Percentiles rank a stretch among this genome's conserved stretches.
Evolutionary conservation across 1,140 invertebrate genomes (phyloP).

Genomic region (Trachymyrmex septentrionalis): DNA sequence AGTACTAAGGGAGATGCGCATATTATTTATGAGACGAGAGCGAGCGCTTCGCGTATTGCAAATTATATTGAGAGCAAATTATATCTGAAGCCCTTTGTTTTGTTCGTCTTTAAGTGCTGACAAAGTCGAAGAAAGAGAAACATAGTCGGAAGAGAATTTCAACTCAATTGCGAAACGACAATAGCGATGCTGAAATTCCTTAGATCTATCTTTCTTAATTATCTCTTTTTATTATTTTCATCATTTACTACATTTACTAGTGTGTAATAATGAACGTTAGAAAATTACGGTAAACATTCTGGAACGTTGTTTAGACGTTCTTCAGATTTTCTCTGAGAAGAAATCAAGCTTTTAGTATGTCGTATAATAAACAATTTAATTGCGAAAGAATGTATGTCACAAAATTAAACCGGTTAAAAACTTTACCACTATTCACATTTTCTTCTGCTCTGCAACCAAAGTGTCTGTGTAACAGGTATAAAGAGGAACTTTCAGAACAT

Average conservation of each 20-base stretch:
- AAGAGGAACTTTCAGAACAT: conserved; percentile 42
- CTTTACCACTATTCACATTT: conserved; percentile 19
- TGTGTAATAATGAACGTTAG: conserved; percentile 7
- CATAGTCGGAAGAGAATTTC: conserved; percentile 16
- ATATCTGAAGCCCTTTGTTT: neutral
- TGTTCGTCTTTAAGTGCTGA: neutral
- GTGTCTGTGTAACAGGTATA: conserved; percentile 38
- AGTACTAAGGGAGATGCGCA: neutral
- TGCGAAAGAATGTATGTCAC: neutral
- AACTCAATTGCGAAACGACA: conserved; percentile 19
- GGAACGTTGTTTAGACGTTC: too few relatives aligned
- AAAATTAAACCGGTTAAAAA: conserved; percentile 30
- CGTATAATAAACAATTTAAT: conserved; percentile 6
- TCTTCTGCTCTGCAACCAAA: conserved; percentile 1
- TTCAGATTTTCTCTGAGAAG: neutral
- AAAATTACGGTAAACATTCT: neutral
- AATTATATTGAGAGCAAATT: conserved; percentile 32
- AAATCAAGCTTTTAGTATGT: neutral
- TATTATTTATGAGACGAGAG: conserved; percentile 20
- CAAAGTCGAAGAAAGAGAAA: neutral
- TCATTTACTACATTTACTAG: neutral
- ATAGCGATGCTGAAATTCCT: conserved; percentile 5
- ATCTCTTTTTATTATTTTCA: conserved; percentile 1
- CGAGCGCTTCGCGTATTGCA: conserved; percentile 3
- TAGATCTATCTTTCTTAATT: conserved; percentile 11